Conservation (phyloP, 2,797 vertebrate species). For the Melanogrammus aeglefinus region DNA sequence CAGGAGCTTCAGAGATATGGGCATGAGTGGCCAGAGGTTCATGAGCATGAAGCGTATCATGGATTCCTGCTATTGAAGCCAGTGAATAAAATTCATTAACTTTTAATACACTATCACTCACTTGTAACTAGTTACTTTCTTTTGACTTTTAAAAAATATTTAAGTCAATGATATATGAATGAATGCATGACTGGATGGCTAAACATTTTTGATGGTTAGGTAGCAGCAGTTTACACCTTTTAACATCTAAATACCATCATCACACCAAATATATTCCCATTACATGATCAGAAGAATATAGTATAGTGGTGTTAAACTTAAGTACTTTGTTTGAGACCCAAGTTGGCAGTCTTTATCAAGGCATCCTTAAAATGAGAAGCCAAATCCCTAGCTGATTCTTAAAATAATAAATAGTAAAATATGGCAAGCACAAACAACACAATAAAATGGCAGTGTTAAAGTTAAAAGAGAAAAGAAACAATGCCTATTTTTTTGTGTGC, state of each 20-base stretch:
- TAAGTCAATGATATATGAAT: not conserved
- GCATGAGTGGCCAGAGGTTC: slow-evolving; percentile 47
- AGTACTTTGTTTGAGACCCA: too few species aligned
- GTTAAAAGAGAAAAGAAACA: too few species aligned
- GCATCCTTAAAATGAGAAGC: not conserved
- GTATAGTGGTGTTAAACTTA: not conserved
- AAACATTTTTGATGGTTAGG: not conserved
- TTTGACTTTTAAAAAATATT: not conserved
- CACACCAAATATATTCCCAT: too few species aligned
- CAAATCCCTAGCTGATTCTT: not conserved
- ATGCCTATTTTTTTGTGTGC: too few species aligned
- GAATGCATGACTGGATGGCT: not conserved
- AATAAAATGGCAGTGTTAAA: too few species aligned
- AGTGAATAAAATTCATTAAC: slow-evolving; percentile 3
- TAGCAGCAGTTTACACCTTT: not conserved
- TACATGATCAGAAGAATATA: too few species aligned
- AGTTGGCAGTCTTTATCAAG: too few species aligned
- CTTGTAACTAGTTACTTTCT: not conserved
- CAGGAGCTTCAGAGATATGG: slow-evolving; percentile 66
- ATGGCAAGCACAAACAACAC: too few species aligned
- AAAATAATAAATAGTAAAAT: too few species aligned
- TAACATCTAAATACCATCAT: too few species aligned
- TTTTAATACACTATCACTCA: not conserved
- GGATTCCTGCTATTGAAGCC: slow-evolving; percentile 33
- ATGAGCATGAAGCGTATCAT: slow-evolving; percentile 65